Evolutionary conservation across 2,888 invertebrate species (phyloP).

Genomic region (Stenchaetothrips biformis): DNA sequence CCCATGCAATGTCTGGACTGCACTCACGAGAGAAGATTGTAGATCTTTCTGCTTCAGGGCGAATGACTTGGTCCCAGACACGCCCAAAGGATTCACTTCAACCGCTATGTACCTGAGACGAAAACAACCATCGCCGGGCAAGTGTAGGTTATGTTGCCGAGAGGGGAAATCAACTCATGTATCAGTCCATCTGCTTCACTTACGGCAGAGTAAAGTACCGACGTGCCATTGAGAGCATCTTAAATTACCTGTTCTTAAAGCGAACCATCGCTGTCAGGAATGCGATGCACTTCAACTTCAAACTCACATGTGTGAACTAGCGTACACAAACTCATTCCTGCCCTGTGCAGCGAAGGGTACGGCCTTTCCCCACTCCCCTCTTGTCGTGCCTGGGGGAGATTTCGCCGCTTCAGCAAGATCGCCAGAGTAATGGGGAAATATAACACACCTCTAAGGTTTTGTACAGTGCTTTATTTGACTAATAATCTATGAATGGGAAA

Average conservation of each 20-base stretch:
- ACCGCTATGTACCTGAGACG: slow-evolving; percentile 51
- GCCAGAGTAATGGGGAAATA: too few species aligned
- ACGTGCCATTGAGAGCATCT: neutral
- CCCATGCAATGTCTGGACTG: slow-evolving; percentile 66
- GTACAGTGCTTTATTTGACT: too few species aligned
- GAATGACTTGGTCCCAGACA: slow-evolving; percentile 51
- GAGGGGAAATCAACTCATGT: neutral
- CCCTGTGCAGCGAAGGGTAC: too few species aligned
- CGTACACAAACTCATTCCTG: too few species aligned
- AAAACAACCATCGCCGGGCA: neutral
- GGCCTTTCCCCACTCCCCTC: too few species aligned
- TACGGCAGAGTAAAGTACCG: neutral
- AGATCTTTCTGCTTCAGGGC: slow-evolving; percentile 52
- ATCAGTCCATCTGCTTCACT: neutral
- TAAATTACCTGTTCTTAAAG: neutral
- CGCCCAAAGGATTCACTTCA: slow-evolving; percentile 54
- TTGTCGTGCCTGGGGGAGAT: too few species aligned
- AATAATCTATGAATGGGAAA: too few species aligned
- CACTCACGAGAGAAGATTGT: slow-evolving; percentile 54
- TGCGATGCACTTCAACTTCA: too few species aligned
- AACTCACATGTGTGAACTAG: too few species aligned
- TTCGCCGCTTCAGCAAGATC: too few species aligned
- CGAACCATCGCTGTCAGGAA: neutral
- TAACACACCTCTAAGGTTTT: too few species aligned
- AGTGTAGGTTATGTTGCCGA: neutral